Conservation (phyloP, 2,113 vertebrate genomes). For the Chrysemys picta region DNA sequence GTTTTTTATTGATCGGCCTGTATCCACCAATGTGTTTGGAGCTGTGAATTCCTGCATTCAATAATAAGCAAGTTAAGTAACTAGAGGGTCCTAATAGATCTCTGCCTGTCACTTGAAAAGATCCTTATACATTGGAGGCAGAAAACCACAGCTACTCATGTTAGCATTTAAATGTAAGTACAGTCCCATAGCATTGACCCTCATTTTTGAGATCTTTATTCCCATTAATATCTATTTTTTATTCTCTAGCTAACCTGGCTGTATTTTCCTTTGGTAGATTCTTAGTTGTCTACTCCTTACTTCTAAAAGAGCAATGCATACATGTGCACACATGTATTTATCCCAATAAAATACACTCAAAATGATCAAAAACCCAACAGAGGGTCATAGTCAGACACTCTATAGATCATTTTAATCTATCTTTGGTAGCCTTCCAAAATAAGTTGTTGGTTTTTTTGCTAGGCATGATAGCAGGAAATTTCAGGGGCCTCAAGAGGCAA, state of each 20-base stretch:
- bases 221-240: background rate
- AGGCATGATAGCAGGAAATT: background rate
- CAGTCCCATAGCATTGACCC: fast-evolving
- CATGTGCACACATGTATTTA: background rate
- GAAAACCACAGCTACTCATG: background rate
- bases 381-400: background rate
- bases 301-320: background rate
- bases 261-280: background rate
- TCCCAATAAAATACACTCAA: background rate
- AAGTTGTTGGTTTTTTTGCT: background rate
- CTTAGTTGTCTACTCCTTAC: background rate
- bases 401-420: background rate
- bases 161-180: background rate
- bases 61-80: background rate
- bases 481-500: background rate
- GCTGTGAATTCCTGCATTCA: background rate
- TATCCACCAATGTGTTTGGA: background rate
- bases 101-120: background rate
- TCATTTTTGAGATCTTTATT: background rate
- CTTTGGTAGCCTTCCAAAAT: background rate
- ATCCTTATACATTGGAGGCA: background rate
- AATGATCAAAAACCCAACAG: background rate
- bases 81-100: background rate
- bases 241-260: background rate
- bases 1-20: background rate